Conservation (phyloP, 2,888 invertebrate species). For the Keiferia lycopersicella region DNA sequence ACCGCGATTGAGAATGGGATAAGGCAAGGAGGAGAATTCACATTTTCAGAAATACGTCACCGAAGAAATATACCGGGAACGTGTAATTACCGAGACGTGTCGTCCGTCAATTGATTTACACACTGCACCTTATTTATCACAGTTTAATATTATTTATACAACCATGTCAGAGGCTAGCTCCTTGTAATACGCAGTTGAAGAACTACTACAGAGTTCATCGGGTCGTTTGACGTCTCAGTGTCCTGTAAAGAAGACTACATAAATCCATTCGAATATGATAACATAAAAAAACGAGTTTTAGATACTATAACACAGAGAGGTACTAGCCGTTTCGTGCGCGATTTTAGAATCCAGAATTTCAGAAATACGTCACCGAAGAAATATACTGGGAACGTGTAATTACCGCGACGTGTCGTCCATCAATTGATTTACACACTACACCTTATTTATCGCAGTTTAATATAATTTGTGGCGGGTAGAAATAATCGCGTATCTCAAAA, state of each 20-base stretch:
- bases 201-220: too few species aligned
- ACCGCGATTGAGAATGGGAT: too few species aligned
- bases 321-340: too few species aligned
- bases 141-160: slow-evolving; percentile 49
- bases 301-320: too few species aligned
- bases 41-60: not conserved
- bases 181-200: too few species aligned
- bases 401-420: slow-evolving; percentile 60
- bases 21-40: too few species aligned
- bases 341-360: too few species aligned
- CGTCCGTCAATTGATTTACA: slow-evolving; percentile 70
- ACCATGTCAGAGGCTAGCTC: too few species aligned
- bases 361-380: not conserved
- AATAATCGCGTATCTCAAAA: not conserved
- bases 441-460: slow-evolving; percentile 55
- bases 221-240: too few species aligned
- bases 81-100: slow-evolving; percentile 58
- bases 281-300: too few species aligned
- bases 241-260: too few species aligned
- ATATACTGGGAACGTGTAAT: slow-evolving; percentile 43
- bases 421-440: slow-evolving; percentile 62
- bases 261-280: too few species aligned
- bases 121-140: slow-evolving; percentile 52
- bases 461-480: slow-evolving; percentile 42
- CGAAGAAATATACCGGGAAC: not conserved